Evolutionary conservation across 64 coral and sea anemone genomes (phyloP), one percentile per base, ranked within the genome.

Genomic region (Anthopleura sola): DNA sequence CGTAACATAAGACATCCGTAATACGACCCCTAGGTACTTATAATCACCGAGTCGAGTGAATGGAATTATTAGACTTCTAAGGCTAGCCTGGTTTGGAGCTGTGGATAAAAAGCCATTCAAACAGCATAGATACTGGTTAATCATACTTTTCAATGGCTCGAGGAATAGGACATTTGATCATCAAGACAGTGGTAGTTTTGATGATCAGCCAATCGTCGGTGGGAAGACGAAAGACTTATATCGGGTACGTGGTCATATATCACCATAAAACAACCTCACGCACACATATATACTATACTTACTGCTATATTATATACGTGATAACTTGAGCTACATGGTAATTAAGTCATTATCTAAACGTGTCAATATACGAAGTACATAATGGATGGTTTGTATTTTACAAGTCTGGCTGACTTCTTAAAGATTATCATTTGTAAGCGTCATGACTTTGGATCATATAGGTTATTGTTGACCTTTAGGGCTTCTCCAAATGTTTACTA

Each of bases 1-100:
- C 40, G 60, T 66, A 66, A 66, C 60, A 28, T 66, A 28, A 66
- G 60, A 24, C 60, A 66, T 66, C 60, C 60, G 60, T 66, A 66
- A 66, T 66, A 66, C 60, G 23, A 66, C 23, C 24, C 24, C 18
- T 56, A 16, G 23, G 26, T 66, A 23, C 6, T 56, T 56, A 66
- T 66, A 10, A 66, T 10, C 21, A 66, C 2, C 60, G 9, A 66
- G 9, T 23, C 60, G 60, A n/a, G n/a, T n/a, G n/a, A n/a, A n/a
- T 11, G 23, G 23, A n/a, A n/a, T n/a, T n/a, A 66, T 20, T n/a
- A 23, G 24, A n/a, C 5, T 66, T 24, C 10, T 66, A n/a, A n/a
- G n/a, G n/a, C n/a, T n/a, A n/a, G 60, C 5, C 24, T n/a, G 60
- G 5, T 66, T 66, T 66, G 24, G n/a, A 66, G n/a, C 20, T 11